These are phyloP conservation scores for Lophius americanus DNA, from an alignment of 2,797 vertebrate genomes.

Conservation along the genomic window DNA sequence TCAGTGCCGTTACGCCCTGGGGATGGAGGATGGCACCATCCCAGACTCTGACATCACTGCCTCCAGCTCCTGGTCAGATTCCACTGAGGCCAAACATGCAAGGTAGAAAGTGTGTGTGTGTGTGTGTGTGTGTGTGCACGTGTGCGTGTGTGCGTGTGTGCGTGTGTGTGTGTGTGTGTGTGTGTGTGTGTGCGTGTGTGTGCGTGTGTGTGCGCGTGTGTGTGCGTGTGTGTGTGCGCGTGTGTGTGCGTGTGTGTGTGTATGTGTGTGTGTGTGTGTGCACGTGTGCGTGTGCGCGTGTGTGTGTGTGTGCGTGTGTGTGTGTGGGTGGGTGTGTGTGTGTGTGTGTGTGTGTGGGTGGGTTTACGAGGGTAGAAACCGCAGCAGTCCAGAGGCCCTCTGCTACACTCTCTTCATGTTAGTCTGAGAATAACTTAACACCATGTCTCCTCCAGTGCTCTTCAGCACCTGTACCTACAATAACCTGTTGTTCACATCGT, in stretches of 20 bases:
- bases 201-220: slow-evolving; percentile 17
- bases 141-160: no score
- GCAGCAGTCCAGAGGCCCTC: slow-evolving; percentile 1
- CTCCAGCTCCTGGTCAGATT: slow-evolving; percentile 94
- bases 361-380: slow-evolving; percentile 1
- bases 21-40: slow-evolving; percentile 94
- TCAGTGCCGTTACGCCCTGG: slow-evolving; percentile 92
- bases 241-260: slow-evolving; percentile 6
- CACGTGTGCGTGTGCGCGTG: no score
- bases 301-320: slow-evolving; percentile 6
- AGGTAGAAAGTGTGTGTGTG: slow-evolving; percentile 76
- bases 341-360: slow-evolving; percentile 19
- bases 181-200: slow-evolving; percentile 19
- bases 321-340: slow-evolving; percentile 10
- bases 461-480: no score
- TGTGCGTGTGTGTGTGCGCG: slow-evolving; percentile 17
- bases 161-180: slow-evolving; percentile 20
- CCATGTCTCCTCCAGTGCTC: no score
- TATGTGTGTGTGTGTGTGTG: slow-evolving; percentile 11
- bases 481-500: no score
- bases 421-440: no score
- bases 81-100: slow-evolving; percentile 93
- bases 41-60: slow-evolving; percentile 91
- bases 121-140: slow-evolving; percentile 1
- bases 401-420: not conserved